Evolutionary conservation across 2,113 vertebrate genomes (phyloP), one percentile per base, ranked within the genome.

Genomic region (Takifugu flavidus): DNA sequence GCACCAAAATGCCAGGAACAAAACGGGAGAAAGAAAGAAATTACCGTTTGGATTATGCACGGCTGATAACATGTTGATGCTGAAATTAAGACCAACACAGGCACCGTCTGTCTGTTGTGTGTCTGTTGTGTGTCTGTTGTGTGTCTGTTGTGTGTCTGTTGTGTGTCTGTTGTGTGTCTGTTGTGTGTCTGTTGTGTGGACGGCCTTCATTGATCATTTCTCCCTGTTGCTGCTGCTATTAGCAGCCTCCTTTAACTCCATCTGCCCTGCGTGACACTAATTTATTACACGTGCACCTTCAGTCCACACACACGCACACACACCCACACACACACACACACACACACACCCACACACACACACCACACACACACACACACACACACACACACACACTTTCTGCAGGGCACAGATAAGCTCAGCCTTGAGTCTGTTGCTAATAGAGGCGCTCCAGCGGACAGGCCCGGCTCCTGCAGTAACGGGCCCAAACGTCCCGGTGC

Each of bases 1-100:
- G 89, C 91, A 93, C 92, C 94, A 95, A 96, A 96, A 95, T 95
- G 94, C 93, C 94, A 95, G 93, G 92, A 95, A 95, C 93, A 95
- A 91, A 93, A 94, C 93, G 87, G 88, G 83, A 87, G 84, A 92
- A 91, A 91, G 89, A 90, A 91, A 92, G 89, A 93, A 91, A 92
- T 88, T 79, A 13, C 88, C 70, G 85, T 87, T 84, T 59, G 81
- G 91, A 93, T 93, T 93, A 93, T 94, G 92, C 90, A 92, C 88
- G 71, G 82, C 80, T 89, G 92, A 93, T 93, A 92, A 92, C 91
- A 90, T 83, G 87, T 86, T 86, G 88, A 90, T 65, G 87, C 84
- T 66, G 67, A 92, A 92, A 93, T 92, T 89, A 91, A 91, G 89
- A 89, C 86, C 79, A 85, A 82, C 82, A 81, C 79, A 76, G 53